Evolutionary conservation across 2,797 vertebrate genomes (phyloP).

Genomic region (Carapus acus): DNA sequence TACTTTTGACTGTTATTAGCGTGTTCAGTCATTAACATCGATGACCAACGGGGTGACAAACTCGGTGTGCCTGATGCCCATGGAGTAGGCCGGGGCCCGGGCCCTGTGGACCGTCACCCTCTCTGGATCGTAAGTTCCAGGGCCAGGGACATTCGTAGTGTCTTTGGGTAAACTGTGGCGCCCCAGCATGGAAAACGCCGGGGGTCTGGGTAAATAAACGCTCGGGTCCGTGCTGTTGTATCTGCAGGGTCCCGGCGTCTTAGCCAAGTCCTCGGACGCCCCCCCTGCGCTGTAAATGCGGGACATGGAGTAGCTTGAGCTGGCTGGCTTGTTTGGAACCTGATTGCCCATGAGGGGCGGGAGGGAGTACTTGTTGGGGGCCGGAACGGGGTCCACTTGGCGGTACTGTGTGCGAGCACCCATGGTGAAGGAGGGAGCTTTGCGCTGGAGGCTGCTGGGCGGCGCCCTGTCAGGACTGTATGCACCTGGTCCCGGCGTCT

Average conservation of each 20-base stretch:
- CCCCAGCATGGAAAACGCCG: constrained; percentile 81
- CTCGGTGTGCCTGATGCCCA: constrained; percentile 79
- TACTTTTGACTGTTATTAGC: constrained; percentile 1
- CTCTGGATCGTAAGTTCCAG: constrained; percentile 79
- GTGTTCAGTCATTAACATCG: constrained; percentile 59
- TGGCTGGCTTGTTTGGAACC: constrained; percentile 72
- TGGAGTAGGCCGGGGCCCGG: constrained; percentile 75
- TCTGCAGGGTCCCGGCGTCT: constrained; percentile 77
- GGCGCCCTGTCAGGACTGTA: constrained; percentile 79
- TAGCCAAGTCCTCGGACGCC: constrained; percentile 71
- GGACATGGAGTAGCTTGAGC: constrained; percentile 75
- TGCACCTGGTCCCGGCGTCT: constrained; percentile 79
- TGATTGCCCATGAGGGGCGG: constrained; percentile 77
- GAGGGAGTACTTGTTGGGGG: constrained; percentile 81
- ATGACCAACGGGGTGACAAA: constrained; percentile 69
- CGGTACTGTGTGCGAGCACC: constrained; percentile 72
- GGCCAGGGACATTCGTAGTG: constrained; percentile 69
- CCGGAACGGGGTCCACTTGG: constrained; percentile 65
- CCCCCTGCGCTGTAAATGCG: constrained; percentile 59
- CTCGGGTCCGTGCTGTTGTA: constrained; percentile 78
- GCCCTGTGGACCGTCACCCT: constrained; percentile 71
- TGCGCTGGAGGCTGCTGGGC: constrained; percentile 64
- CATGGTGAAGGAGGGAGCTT: constrained; percentile 78
- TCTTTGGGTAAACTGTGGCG: constrained; percentile 58
- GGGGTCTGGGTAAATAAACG: constrained; percentile 71